Conservation (phyloP, 2,113 vertebrate genomes). For the Cairina moschata region DNA sequence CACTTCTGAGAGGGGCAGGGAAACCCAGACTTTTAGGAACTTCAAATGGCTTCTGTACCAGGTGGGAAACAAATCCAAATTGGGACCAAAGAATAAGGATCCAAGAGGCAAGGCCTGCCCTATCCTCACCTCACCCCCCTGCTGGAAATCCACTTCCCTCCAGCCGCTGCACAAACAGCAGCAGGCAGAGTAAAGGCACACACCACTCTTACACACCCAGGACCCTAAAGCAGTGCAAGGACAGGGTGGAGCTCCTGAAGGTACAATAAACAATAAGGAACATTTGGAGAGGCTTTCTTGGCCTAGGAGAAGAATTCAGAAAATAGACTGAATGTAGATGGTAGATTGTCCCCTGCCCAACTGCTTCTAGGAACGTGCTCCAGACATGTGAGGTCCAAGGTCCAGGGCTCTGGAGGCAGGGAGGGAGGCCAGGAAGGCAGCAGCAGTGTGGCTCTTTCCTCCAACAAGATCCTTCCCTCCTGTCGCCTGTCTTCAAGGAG, state of each 20-base stretch:
- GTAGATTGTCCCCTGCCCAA: neutral
- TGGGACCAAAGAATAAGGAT: neutral
- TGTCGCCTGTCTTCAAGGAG: rapidly evolving
- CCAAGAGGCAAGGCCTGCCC: neutral
- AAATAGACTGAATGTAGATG: neutral
- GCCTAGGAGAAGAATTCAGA: neutral
- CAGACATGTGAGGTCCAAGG: no score
- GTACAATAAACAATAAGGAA: neutral
- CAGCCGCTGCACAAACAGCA: neutral
- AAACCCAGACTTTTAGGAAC: neutral
- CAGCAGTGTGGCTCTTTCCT: neutral
- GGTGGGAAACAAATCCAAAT: neutral
- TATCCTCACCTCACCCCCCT: neutral
- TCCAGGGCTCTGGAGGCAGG: neutral
- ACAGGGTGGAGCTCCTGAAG: neutral
- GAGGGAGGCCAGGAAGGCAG: neutral
- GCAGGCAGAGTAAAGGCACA: neutral
- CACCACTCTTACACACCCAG: neutral
- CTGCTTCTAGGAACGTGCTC: neutral
- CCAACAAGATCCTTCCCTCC: neutral
- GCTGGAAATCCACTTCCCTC: neutral
- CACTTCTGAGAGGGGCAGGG: neutral
- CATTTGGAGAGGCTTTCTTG: neutral
- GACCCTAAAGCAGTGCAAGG: neutral
- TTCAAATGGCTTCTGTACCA: neutral